A percentile compares a stretch with the other conserved stretches of the same genome.
phyloP scores from a whole-genome alignment of 1,140 invertebrate genomes.

The Pectinophora gossypiella region DNA sequence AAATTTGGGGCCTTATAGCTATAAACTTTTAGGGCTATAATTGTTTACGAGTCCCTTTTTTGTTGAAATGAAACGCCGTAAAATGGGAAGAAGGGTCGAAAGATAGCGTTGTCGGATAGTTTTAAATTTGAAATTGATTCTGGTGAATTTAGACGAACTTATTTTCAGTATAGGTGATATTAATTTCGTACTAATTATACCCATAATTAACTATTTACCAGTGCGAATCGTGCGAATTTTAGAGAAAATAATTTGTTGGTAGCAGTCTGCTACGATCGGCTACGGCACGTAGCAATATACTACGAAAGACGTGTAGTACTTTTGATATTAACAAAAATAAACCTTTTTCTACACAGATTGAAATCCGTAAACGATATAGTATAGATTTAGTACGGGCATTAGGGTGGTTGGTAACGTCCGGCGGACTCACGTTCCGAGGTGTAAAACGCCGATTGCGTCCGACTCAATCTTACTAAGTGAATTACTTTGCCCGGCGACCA shows the following conservation, averaged over 20 bases:
- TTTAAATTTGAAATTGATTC: too few relatives aligned
- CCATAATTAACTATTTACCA: too few relatives aligned
- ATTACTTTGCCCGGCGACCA: constrained; percentile 22
- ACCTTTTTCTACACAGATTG: too few relatives aligned
- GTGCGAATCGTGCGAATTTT: too few relatives aligned
- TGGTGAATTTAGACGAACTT: too few relatives aligned
- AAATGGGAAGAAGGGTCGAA: not conserved
- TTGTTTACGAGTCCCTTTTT: not conserved
- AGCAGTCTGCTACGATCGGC: too few relatives aligned
- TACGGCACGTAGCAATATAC: too few relatives aligned
- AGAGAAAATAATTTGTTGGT: too few relatives aligned
- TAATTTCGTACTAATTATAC: too few relatives aligned
- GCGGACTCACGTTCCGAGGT: constrained; percentile 38
- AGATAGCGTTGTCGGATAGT: not conserved
- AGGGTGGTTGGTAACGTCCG: constrained; percentile 25
- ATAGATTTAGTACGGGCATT: constrained; percentile 15
- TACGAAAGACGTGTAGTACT: too few relatives aligned
- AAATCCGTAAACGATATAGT: not conserved
- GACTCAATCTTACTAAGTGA: constrained; percentile 48
- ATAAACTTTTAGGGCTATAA: constrained; percentile 1
- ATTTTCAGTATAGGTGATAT: too few relatives aligned
- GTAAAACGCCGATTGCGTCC: constrained; percentile 27
- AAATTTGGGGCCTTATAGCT: constrained; percentile 2
- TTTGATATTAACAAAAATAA: too few relatives aligned
- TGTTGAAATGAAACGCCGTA: not conserved